Base-by-base conservation (phyloP, 2,888 invertebrate species). In the Tipula unca region DNA sequence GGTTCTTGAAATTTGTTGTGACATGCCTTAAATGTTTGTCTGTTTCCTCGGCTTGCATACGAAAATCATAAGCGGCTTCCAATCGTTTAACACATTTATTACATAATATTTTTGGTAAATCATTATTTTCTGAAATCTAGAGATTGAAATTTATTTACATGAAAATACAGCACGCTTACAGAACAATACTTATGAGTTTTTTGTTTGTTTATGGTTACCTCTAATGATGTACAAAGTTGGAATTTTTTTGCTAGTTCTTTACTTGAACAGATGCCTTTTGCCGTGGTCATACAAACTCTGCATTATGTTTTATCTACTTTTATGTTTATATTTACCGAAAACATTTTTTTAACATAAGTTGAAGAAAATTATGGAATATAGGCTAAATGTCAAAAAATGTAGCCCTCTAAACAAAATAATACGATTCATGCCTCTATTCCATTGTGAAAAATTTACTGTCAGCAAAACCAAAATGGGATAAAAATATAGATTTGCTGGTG, bases 251-350 rank as follows among this genome's bases (percentile, higher is more conserved):
- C 54, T 20, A 29, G 39, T 42, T 39, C 42, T 4, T 20, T 85
- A 5, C 54, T 69, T 17, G 17, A 29, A n/a, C 42, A 42, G 14
- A 86, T n/a, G 6, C 88, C 88, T 13, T 86, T 86, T 25, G 88
- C 88, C 1, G 88, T 87, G 87, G 89, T 88, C 88, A 89, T 88
- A 85, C 89, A 89, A 39, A 89, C 88, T 3, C 89, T 88, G 82
- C 89, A 89, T 54, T 89, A 88, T 86, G 88, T 88, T 82, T 89
- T 88, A 87, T 89, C 89, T 25, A 89, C 88, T 87, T 88, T 87
- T 54, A 88, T 88, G 88, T 88, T 88, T 89, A 89, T 89, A 0
- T 35, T 35, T 35, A 6, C n/a, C n/a, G n/a, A n/a, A n/a, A 35
- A 35, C 8, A 8, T 35, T 35, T 35, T 35, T 35, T 1, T 1